Evolutionary conservation across 2,888 invertebrate species (phyloP).

Genomic region (Pocota personata): DNA sequence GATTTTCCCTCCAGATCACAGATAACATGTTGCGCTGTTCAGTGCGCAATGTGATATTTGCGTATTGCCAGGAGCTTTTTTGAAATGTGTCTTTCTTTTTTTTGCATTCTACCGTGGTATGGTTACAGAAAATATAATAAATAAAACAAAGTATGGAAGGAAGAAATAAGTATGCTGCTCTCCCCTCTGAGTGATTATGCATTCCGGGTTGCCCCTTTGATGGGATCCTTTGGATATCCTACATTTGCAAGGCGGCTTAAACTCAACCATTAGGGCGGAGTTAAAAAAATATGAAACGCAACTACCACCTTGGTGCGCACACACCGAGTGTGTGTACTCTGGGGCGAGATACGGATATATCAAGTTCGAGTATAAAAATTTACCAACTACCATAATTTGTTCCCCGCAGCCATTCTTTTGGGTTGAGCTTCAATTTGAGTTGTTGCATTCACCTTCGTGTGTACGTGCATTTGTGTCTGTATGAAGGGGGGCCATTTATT

Average conservation of each 20-base stretch:
- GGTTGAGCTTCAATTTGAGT: conserved; percentile 59
- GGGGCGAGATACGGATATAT: conserved; percentile 60
- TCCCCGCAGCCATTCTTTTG: conserved; percentile 70
- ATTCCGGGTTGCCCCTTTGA: conserved; percentile 53
- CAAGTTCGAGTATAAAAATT: conserved; percentile 52
- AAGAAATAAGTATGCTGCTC: background rate
- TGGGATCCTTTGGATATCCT: conserved; percentile 55
- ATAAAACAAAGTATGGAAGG: background rate
- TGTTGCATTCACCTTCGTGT: background rate
- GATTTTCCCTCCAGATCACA: conserved; percentile 64
- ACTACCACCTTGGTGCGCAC: conserved; percentile 55
- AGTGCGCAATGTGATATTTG: conserved; percentile 68
- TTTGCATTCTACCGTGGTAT: background rate
- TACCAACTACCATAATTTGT: conserved; percentile 69
- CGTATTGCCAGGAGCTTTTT: conserved; percentile 74
- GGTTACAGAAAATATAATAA: background rate
- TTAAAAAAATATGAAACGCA: conserved; percentile 45
- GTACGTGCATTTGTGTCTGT: background rate
- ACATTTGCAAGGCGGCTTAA: conserved; percentile 67
- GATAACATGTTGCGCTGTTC: conserved; percentile 69
- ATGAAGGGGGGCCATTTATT: background rate
- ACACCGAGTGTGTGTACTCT: conserved; percentile 42
- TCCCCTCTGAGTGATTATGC: conserved; percentile 55
- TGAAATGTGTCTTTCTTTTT: conserved; percentile 50
- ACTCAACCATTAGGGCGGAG: conserved; percentile 73